Evolutionary conservation across 2,797 vertebrate species (phyloP), one percentile per base, ranked within the genome.

Genomic region (Phyllotis vaccarum): DNA sequence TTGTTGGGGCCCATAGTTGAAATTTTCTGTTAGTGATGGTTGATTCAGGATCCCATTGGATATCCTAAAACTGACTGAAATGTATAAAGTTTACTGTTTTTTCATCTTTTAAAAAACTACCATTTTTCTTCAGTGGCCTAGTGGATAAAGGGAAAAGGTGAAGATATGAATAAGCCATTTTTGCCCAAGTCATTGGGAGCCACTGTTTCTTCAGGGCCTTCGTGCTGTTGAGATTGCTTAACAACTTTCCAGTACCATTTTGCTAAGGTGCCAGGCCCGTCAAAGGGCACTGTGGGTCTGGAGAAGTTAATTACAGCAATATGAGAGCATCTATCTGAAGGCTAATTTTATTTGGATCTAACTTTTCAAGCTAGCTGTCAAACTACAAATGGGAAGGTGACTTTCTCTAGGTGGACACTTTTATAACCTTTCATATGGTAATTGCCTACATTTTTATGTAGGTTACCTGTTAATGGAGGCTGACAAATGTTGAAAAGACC

Each of bases 361-460:
- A 60, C 24, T 90, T 96, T 88, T 37, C 87, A 95, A 90, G 49
- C 27, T 82, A 75, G 74, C 86, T 97, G 79, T 94, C 92, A 96
- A 89, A 85, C 83, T 62, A 87, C 31, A 89, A 85, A 49, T 22
- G 3, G 19, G 10, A 91, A 94, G 58, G 94, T 85, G 54, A 92
- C 85, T 93, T 96, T 97, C 58, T 68, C 70, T 62, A 49, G 86
- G 66, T 85, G 80, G 64, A 88, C 37, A 34, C 75, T 96, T 97
- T 92, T 91, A 40, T 81, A 92, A 89, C 43, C 81, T 95, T 97
- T 97, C 89, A 91, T 90, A 92, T 93, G 75, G 80, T 92, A 95
- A 95, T 76, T 89, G 46, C 64, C 58, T 91, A 40, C 82, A 82
- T 89, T 75, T 85, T 96, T 87, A 81, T 76, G 40, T 56, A 87